phyloP scores from a whole-genome alignment of 35 echinoderm and acorn worm genomes.

The Strongylocentrotus purpuratus region DNA sequence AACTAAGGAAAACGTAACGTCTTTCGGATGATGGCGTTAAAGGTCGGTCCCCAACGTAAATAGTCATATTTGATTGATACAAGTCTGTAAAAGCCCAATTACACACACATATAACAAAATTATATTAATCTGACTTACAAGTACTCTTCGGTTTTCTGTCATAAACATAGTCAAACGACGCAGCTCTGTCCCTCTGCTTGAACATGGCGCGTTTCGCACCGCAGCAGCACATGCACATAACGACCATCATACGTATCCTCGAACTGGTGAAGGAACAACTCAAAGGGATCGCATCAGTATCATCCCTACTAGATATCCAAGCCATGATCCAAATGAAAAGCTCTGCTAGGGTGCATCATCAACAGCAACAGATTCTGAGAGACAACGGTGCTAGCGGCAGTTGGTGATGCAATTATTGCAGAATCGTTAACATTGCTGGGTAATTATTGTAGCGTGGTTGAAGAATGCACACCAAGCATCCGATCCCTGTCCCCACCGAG shows the following conservation, averaged over 20 bases:
- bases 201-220: constrained; percentile 28
- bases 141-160: neutral
- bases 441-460: constrained; percentile 11
- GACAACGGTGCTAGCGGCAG: neutral
- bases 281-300: neutral
- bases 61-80: too few relatives aligned
- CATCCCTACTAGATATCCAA: constrained; percentile 1
- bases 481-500: neutral
- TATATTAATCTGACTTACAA: neutral
- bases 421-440: constrained; percentile 16
- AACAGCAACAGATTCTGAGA: neutral
- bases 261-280: neutral
- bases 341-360: neutral
- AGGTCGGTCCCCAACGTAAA: too few relatives aligned
- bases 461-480: neutral
- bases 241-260: constrained; percentile 28
- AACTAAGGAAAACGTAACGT: neutral
- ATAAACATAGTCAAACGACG: constrained; percentile 30
- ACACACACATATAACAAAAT: too few relatives aligned
- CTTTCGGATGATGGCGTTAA: too few relatives aligned
- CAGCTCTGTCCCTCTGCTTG: constrained; percentile 4
- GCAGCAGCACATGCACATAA: constrained; percentile 46
- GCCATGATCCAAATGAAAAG: constrained; percentile 12
- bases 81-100: too few relatives aligned
- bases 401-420: neutral